Evolutionary conservation across 2,113 vertebrate genomes (phyloP), one percentile per base, ranked within the genome.

Genomic region (Pseudorectes ferrugineus): DNA sequence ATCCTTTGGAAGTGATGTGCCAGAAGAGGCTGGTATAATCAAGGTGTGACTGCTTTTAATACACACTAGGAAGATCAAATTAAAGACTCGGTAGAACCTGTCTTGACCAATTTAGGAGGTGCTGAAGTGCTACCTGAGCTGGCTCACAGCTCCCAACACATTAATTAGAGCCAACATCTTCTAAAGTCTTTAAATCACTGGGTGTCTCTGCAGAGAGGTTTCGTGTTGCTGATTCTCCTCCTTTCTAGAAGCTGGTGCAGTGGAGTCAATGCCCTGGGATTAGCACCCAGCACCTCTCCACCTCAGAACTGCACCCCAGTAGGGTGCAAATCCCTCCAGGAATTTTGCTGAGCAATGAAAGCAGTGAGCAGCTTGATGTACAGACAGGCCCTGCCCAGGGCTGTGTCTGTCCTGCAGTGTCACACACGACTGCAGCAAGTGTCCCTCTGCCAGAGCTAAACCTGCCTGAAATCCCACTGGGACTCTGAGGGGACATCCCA

Each of bases 41-140:
- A 46, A 77, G 79, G 68, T 77, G 76, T 38, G 70, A 75, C 67
- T 80, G 72, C 85, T 94, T 90, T 89, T 83, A 92, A 80, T 31
- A 23, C 45, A 25, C 6, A 21, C 78, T 18, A 40, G 65, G 91
- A 78, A 88, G 83, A 68, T 86, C 94, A 62, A 90, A 91, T 80
- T 85, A 92, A 79, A 63, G 82, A 62, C 31, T 48, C 24, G 21
- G 93, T 6, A 72, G 85, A 89, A 82, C 82, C 78, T 61, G 91
- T 70, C 85, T 35, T 59, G 57, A 67, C 46, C 79, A 77, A 85
- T 80, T 76, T 28, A 77, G 68, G 59, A 93, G 72, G 72, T 90
- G 92, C 76, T 79, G 57, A 59, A 78, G 70, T 33, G n/a, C 55
- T 33, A 9, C 59, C 61, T 61, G 55, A 89, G 77, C 85, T 66